These are phyloP conservation scores for Otus sunia DNA, from an alignment of 2,113 vertebrate species.

Conservation along the genomic window DNA sequence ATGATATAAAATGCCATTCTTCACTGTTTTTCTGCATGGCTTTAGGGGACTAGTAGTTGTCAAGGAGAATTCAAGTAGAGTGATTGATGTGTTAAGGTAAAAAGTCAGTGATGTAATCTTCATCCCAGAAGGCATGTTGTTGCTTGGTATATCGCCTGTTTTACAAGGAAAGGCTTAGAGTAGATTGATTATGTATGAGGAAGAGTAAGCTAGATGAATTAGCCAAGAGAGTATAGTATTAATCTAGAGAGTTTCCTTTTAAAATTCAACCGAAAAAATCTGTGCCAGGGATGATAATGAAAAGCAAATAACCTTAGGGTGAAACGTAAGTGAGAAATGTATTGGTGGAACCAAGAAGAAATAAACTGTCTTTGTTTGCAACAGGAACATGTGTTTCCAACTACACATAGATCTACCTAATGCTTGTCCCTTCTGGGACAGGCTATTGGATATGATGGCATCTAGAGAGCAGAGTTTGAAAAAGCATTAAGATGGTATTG, in stretches of 20 bases:
- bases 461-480: not conserved
- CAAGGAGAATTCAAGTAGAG: conserved; percentile 37
- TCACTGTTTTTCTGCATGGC: not conserved
- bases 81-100: conserved; percentile 73
- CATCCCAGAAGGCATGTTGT: conserved; percentile 60
- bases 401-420: not conserved
- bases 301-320: conserved; percentile 24
- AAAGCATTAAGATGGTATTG: not conserved
- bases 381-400: not conserved
- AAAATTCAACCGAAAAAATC: not conserved
- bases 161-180: conserved; percentile 32
- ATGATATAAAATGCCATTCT: not conserved
- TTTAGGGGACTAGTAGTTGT: conserved; percentile 40
- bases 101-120: conserved; percentile 68
- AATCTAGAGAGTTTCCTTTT: not conserved
- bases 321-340: not conserved
- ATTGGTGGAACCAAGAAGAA: not conserved
- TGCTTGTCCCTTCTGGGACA: not conserved
- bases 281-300: not conserved
- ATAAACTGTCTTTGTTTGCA: not conserved
- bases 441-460: not conserved
- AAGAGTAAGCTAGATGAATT: conserved; percentile 19
- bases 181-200: conserved; percentile 44
- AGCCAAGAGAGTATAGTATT: conserved; percentile 5
- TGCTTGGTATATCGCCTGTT: conserved; percentile 1